Evolutionary conservation across 2,797 vertebrate species (phyloP), one percentile per base, ranked within the genome.

Genomic region (Manis pentadactyla): DNA sequence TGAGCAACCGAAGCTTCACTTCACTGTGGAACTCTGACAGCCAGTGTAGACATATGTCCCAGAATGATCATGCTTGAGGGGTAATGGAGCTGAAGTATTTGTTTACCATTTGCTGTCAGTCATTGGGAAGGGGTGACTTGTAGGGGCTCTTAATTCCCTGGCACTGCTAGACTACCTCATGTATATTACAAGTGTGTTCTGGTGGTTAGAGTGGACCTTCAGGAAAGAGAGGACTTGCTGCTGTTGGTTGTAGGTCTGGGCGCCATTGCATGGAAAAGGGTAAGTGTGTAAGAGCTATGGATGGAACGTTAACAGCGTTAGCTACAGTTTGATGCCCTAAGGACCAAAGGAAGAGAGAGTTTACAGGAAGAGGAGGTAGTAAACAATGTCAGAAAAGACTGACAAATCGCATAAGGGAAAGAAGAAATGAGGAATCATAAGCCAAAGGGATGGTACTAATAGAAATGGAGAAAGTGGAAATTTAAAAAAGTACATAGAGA

Each of bases 401-500:
- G 71, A 53, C 0, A 57, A 74, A 7, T 63, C 37, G 73, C 84
- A 46, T 53, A 93, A 87, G 29, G 51, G 4, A 90, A 91, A 46
- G 19, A 42, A 81, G 7, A 37, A 25, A 87, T 49, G 87, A 81
- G 34, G 25, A 71, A 29, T 74, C 5, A 55, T 31, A 75, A 66
- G 4, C 27, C 68, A n/a, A 89, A 17, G 27, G 77, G 23, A 74
- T 95, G 13, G 4, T 53, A 15, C 9, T 63, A 51, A 71, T 17
- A 64, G 34, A 95, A 95, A 88, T 34, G 27, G 74, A 21, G 85
- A 90, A 84, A 23, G 37, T 25, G 59, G 49, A 95, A 27, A 75
- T 57, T 34, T 25, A 55, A 71, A 63, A 61, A 69, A 51, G 19
- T 37, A 63, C 37, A 87, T 49, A 84, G 75, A 83, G 34, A 85